Evolutionary conservation across 2,888 invertebrate genomes (phyloP).

Genomic region (Clanis bilineata): DNA sequence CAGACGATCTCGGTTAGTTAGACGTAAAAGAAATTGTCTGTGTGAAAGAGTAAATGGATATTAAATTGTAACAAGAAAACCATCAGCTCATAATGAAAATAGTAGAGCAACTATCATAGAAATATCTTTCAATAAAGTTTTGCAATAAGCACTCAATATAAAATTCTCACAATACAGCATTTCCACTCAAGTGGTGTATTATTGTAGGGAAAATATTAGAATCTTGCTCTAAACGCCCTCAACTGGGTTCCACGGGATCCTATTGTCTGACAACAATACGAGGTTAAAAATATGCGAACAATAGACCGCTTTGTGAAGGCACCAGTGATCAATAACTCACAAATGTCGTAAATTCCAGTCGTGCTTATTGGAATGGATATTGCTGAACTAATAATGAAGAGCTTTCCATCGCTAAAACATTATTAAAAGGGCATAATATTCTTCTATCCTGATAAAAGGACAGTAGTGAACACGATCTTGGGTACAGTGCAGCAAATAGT

Average conservation of each 20-base stretch:
- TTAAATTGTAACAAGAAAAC: too few relatives aligned
- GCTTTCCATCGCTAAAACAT: not conserved
- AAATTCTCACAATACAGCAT: not conserved
- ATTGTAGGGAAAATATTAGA: not conserved
- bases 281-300: constrained; percentile 12
- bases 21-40: too few relatives aligned
- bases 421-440: too few relatives aligned
- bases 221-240: constrained; percentile 2
- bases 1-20: too few relatives aligned
- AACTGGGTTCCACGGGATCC: not conserved
- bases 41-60: too few relatives aligned
- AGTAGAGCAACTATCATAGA: not conserved
- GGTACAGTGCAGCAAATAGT: too few relatives aligned
- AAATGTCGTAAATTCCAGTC: constrained; percentile 2
- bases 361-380: not conserved
- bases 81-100: too few relatives aligned
- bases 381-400: not conserved
- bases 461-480: too few relatives aligned
- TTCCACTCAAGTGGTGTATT: not conserved
- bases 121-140: too few relatives aligned
- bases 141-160: not conserved
- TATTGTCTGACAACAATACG: constrained; percentile 4
- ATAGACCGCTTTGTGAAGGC: constrained; percentile 1
- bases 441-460: too few relatives aligned
- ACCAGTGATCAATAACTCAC: constrained; percentile 7